phyloP scores from a whole-genome alignment of 2,888 invertebrate species.

The Yponomeuta malinellus region DNA sequence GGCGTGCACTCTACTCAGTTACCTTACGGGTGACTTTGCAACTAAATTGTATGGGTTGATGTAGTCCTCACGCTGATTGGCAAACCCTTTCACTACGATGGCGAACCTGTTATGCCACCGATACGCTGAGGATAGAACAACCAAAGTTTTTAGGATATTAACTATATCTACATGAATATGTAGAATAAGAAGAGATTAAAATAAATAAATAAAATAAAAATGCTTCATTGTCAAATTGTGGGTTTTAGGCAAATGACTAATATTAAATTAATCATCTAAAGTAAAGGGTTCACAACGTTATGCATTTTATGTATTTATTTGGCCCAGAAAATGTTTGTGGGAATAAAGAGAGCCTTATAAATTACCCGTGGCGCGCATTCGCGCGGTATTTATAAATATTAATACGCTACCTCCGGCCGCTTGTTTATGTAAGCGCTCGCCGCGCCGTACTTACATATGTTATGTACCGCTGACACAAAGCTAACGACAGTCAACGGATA shows the following conservation, averaged over 20 bases:
- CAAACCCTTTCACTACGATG: no score
- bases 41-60: no score
- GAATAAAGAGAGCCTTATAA: constrained; percentile 17
- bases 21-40: no score
- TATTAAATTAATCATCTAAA: background rate
- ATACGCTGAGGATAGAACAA: no score
- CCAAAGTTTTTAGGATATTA: no score
- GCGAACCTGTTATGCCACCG: no score
- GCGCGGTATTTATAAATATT: constrained; percentile 18
- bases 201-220: no score
- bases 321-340: background rate
- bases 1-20: no score
- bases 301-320: constrained; percentile 1
- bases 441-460: background rate
- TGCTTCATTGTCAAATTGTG: background rate
- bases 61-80: no score
- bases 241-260: background rate
- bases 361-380: constrained; percentile 15
- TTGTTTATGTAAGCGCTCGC: constrained; percentile 3
- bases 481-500: no score
- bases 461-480: background rate
- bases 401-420: constrained; percentile 12
- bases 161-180: no score
- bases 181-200: no score
- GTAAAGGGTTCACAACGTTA: background rate